Percentiles rank a stretch among this genome's conserved stretches.
These are phyloP conservation scores for Crotalus helleri DNA, from an alignment of 2,113 vertebrate genomes.

Conservation along the genomic window DNA sequence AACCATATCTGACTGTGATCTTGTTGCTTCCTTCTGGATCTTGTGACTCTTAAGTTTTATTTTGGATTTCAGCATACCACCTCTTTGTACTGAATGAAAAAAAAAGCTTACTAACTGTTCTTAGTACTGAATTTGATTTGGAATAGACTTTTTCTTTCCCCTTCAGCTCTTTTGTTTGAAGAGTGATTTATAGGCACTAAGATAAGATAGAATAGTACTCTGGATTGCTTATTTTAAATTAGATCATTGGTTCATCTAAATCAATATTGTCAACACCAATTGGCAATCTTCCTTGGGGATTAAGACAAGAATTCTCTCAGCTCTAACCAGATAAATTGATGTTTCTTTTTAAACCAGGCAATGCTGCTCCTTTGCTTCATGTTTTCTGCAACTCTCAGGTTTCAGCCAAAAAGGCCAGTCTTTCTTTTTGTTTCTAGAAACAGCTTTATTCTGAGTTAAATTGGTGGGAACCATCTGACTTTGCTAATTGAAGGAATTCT, in stretches of 20 bases:
- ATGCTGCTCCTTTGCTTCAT: neutral
- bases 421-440: neutral
- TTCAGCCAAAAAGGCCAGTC: neutral
- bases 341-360: neutral
- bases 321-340: neutral
- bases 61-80: neutral
- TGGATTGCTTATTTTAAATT: neutral
- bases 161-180: neutral
- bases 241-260: neutral
- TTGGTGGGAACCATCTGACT: neutral
- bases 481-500: neutral
- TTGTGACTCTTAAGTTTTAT: neutral
- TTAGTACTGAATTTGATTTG: neutral
- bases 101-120: neutral
- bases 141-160: neutral
- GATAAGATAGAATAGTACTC: neutral
- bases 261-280: neutral
- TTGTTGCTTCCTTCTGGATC: neutral
- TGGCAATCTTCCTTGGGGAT: neutral
- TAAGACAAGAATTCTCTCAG: neutral
- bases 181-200: neutral
- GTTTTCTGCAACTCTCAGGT: neutral
- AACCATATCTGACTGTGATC: neutral
- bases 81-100: neutral
- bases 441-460: neutral